Conservation (phyloP, 2,888 invertebrate genomes). For the Scrobipalpa atriplicella region DNA sequence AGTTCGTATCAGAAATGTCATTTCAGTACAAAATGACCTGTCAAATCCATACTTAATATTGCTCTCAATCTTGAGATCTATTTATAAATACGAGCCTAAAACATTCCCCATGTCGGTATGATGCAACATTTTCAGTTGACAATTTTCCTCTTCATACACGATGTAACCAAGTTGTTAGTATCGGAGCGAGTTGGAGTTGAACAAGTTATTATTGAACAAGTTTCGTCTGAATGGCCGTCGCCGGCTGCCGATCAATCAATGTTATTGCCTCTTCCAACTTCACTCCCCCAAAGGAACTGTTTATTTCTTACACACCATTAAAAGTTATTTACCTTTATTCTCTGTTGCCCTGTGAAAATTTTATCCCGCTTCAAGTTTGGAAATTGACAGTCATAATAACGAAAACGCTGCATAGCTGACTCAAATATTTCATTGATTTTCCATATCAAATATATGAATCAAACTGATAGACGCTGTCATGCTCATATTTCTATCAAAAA, state of each 20-base stretch:
- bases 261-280: constrained; percentile 20
- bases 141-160: not conserved
- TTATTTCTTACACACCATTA: not conserved
- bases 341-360: not conserved
- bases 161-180: not conserved
- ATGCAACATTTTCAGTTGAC: not conserved
- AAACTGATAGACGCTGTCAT: too few species aligned
- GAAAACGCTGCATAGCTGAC: not conserved
- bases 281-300: not conserved
- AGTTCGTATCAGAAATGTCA: too few species aligned
- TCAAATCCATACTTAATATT: too few species aligned
- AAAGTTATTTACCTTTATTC: not conserved
- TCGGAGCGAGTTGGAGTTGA: too few species aligned
- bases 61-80: too few species aligned
- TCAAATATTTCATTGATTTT: too few species aligned
- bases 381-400: not conserved
- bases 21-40: too few species aligned
- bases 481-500: too few species aligned
- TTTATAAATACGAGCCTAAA: too few species aligned
- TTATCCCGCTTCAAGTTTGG: not conserved
- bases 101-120: too few species aligned
- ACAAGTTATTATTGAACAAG: constrained; percentile 47
- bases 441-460: too few species aligned
- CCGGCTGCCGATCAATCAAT: constrained; percentile 24
- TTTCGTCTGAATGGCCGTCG: constrained; percentile 20